Conservation (phyloP, 2,888 invertebrate genomes). For the Drosophila algonquin region DNA sequence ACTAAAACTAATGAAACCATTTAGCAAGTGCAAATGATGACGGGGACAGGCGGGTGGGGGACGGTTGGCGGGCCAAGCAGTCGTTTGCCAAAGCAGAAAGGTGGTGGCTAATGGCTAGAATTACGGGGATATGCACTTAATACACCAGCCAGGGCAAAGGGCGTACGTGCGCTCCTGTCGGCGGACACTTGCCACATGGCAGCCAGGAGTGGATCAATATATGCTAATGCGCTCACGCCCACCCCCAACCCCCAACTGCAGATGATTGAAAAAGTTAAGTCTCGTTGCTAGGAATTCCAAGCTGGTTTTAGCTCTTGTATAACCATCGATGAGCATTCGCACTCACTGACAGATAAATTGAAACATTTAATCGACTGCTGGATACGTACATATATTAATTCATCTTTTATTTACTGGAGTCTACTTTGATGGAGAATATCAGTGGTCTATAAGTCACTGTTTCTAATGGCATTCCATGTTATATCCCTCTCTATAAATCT, state of each 20-base stretch:
- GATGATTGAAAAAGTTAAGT: conserved; percentile 23
- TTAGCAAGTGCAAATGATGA: conserved; percentile 59
- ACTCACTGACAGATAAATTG: not conserved
- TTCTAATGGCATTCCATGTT: no score
- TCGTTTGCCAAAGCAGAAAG: conserved; percentile 21
- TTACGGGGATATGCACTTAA: conserved; percentile 52
- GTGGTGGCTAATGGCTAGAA: conserved; percentile 46
- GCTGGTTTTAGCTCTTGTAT: not conserved
- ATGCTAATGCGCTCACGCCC: conserved; percentile 55
- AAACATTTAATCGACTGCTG: not conserved
- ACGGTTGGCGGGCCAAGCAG: conserved; percentile 11
- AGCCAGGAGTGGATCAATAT: conserved; percentile 59
- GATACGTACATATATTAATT: not conserved
- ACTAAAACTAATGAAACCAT: conserved; percentile 77
- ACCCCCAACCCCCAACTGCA: not conserved
- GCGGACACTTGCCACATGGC: not conserved
- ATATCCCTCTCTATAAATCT: no score
- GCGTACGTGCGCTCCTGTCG: conserved; percentile 5
- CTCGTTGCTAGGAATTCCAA: conserved; percentile 4
- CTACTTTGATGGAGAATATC: not conserved
- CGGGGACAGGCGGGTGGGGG: no score
- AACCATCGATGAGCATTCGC: not conserved
- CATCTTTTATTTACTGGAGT: not conserved
- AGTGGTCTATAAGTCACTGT: no score
- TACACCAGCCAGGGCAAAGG: conserved; percentile 6